Percentiles rank a stretch among this genome's conserved stretches.
Evolutionary conservation across 1,140 invertebrate species (phyloP).

Genomic region (Olivierus martensii): DNA sequence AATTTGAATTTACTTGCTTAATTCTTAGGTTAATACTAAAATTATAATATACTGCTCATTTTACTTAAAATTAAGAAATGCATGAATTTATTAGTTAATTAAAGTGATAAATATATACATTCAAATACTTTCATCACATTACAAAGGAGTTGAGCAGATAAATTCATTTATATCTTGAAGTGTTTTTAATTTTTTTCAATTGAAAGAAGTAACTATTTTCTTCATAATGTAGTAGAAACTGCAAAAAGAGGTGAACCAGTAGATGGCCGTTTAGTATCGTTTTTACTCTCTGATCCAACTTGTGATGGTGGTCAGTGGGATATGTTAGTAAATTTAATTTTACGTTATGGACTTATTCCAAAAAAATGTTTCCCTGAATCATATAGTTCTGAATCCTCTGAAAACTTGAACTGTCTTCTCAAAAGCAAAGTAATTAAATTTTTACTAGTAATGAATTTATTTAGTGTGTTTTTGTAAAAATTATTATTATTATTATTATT

Average conservation of each 20-base stretch:
- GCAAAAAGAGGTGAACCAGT: constrained; percentile 55
- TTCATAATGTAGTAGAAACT: constrained; percentile 64
- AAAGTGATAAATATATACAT: too few relatives aligned
- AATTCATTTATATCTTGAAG: neutral
- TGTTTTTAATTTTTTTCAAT: constrained; percentile 35
- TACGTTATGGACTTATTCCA: constrained; percentile 72
- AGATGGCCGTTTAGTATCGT: constrained; percentile 59
- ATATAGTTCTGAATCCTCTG: constrained; percentile 54
- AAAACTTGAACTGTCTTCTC: constrained; percentile 57
- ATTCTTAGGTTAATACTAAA: too few relatives aligned
- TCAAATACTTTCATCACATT: too few relatives aligned
- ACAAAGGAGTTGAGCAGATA: too few relatives aligned
- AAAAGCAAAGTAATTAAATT: constrained; percentile 51
- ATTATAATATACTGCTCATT: too few relatives aligned
- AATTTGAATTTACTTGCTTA: too few relatives aligned
- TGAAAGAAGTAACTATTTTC: constrained; percentile 69
- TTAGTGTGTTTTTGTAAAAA: neutral
- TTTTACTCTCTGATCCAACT: constrained; percentile 59
- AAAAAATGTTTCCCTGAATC: constrained; percentile 74
- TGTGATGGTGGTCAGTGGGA: constrained; percentile 85
- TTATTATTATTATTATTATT: neutral
- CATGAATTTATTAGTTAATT: too few relatives aligned
- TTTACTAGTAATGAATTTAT: neutral
- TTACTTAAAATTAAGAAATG: too few relatives aligned
- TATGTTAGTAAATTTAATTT: constrained; percentile 74